Conservation (phyloP, 2,113 vertebrate species). For the Scopus umbretta region DNA sequence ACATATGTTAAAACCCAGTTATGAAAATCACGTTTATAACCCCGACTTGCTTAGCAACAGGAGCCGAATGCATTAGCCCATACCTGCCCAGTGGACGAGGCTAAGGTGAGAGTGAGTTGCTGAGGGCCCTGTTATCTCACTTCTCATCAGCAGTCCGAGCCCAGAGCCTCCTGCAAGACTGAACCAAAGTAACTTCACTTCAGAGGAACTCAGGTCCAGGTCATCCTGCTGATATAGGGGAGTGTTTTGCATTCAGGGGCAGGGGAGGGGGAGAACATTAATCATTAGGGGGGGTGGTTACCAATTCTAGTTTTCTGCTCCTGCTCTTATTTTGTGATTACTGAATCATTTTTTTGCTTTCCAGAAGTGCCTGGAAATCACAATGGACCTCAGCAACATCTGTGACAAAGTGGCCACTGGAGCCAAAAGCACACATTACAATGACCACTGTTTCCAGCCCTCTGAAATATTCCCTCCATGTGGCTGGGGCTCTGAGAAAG, state of each 20-base stretch:
- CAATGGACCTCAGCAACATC: background rate
- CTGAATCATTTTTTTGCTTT: background rate
- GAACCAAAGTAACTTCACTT: background rate
- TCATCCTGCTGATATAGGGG: background rate
- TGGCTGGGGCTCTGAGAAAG: background rate
- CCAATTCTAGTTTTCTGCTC: background rate
- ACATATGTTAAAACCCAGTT: conserved; percentile 27
- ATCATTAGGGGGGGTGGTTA: background rate
- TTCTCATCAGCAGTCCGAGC: background rate
- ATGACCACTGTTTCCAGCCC: background rate
- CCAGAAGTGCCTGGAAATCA: background rate
- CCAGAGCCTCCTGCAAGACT: background rate
- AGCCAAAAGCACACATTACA: background rate
- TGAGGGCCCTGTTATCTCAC: background rate
- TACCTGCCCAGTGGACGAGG: background rate
- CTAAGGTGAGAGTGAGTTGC: background rate
- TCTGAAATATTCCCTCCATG: background rate
- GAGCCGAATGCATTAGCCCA: background rate
- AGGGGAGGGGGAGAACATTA: background rate
- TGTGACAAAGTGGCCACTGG: background rate
- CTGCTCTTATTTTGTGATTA: background rate
- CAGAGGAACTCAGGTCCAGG: background rate
- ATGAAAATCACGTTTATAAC: conserved; percentile 47
- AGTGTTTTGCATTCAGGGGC: background rate
- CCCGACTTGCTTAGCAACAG: background rate